Conservation (phyloP, 37 sponge, comb jelly and placozoan genomes). For the Oscarella lobularis region DNA sequence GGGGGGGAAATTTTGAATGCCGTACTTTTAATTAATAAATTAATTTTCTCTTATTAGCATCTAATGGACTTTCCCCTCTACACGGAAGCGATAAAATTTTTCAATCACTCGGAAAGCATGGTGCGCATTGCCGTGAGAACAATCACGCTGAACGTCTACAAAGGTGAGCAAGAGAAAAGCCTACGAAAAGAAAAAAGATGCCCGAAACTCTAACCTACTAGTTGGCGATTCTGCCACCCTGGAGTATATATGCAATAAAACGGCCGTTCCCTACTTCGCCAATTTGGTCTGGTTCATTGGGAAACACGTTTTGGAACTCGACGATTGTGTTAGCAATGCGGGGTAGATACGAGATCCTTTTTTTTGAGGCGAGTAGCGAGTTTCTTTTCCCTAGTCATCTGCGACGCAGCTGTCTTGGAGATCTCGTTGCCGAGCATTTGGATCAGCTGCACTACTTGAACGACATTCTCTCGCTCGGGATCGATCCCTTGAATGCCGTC, state of each 20-base stretch:
- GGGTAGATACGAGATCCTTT: no score
- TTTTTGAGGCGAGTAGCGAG: no score
- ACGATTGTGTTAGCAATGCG: slow-evolving; percentile 69
- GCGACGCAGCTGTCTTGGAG: slow-evolving; percentile 48
- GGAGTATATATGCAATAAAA: slow-evolving; percentile 72
- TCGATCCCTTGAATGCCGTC: slow-evolving; percentile 46
- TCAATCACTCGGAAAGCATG: slow-evolving; percentile 95
- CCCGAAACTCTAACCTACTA: slow-evolving; percentile 5
- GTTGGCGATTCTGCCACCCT: slow-evolving; percentile 62
- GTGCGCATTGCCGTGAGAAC: slow-evolving; percentile 96
- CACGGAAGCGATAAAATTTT: slow-evolving; percentile 98
- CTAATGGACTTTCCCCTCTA: slow-evolving; percentile 94
- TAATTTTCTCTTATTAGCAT: slow-evolving; percentile 43
- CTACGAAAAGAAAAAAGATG: no score
- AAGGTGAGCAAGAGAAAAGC: slow-evolving; percentile 30
- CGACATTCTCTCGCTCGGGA: slow-evolving; percentile 69
- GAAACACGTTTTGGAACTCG: slow-evolving; percentile 78
- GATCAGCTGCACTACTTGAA: slow-evolving; percentile 91
- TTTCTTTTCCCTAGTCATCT: slow-evolving; percentile 54
- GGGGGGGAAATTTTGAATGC: no score
- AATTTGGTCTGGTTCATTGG: slow-evolving; percentile 96
- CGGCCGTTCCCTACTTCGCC: slow-evolving; percentile 90
- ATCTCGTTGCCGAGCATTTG: slow-evolving; percentile 80
- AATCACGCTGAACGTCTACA: slow-evolving; percentile 91
- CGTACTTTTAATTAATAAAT: not conserved